Evolutionary conservation across 2,888 invertebrate species (phyloP).

Genomic region (Calliopum simillimum): DNA sequence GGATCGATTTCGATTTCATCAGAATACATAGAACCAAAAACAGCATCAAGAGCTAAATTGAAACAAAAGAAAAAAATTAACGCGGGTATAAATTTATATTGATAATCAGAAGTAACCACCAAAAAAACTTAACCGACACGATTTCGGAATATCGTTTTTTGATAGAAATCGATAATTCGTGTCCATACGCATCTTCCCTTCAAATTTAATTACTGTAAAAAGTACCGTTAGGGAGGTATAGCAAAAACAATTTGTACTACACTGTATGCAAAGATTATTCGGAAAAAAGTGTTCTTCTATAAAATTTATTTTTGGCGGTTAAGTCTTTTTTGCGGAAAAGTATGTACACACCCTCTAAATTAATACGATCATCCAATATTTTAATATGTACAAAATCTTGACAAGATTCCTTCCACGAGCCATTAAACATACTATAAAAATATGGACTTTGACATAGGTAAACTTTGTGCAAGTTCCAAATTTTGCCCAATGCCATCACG

Average conservation of each 20-base stretch:
- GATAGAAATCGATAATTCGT: too few species aligned
- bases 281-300: too few species aligned
- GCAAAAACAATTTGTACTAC: too few species aligned
- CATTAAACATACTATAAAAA: conserved; percentile 84
- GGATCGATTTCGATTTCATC: conserved; percentile 80
- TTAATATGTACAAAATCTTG: conserved; percentile 76
- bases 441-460: conserved; percentile 85
- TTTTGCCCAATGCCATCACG: conserved; percentile 76
- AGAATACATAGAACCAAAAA: conserved; percentile 81
- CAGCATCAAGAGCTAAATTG: conserved; percentile 74
- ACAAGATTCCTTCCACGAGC: conserved; percentile 79
- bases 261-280: too few species aligned
- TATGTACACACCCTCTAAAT: conserved; percentile 73
- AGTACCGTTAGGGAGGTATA: too few species aligned
- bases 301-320: too few species aligned
- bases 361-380: conserved; percentile 79
- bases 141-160: too few species aligned
- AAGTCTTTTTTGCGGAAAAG: too few species aligned
- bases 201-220: too few species aligned
- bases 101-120: background rate
- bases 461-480: conserved; percentile 82
- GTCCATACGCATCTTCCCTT: too few species aligned
- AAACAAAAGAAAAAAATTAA: conserved; percentile 5
- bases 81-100: background rate
- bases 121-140: too few species aligned